phyloP scores from a whole-genome alignment of 37 sponge, comb jelly and placozoan species.

The Spongilla lacustris region DNA sequence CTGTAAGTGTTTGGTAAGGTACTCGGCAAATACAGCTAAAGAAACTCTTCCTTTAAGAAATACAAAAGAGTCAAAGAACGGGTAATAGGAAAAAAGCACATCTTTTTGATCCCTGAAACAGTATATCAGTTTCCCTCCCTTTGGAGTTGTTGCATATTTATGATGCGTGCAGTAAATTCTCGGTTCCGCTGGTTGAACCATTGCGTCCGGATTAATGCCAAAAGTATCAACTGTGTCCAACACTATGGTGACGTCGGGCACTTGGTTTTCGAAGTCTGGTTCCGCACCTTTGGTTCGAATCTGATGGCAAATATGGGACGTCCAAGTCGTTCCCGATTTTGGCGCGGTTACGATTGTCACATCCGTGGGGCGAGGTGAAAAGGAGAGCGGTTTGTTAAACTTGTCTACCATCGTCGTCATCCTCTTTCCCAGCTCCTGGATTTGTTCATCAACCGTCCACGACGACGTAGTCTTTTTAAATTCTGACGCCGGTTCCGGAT shows the following conservation, averaged over 20 bases:
- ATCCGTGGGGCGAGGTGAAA: constrained; percentile 13
- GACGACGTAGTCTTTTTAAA: neutral
- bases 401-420: neutral
- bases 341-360: constrained; percentile 5
- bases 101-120: constrained; percentile 15
- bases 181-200: constrained; percentile 5
- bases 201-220: neutral
- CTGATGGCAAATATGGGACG: constrained; percentile 14
- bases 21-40: neutral
- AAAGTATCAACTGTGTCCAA: neutral
- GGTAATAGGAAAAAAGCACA: constrained; percentile 8
- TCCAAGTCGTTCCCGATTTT: constrained; percentile 24
- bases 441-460: constrained; percentile 3
- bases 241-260: neutral
- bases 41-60: constrained; percentile 5
- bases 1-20: neutral
- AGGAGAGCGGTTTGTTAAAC: neutral
- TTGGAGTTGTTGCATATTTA: neutral
- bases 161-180: neutral
- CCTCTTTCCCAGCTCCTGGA: neutral
- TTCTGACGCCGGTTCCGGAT: too few relatives aligned
- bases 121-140: constrained; percentile 8
- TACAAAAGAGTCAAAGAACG: neutral
- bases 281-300: constrained; percentile 5
- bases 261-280: constrained; percentile 26